phyloP scores from a whole-genome alignment of 2,797 vertebrate species.

The Cyclopterus lumpus region DNA sequence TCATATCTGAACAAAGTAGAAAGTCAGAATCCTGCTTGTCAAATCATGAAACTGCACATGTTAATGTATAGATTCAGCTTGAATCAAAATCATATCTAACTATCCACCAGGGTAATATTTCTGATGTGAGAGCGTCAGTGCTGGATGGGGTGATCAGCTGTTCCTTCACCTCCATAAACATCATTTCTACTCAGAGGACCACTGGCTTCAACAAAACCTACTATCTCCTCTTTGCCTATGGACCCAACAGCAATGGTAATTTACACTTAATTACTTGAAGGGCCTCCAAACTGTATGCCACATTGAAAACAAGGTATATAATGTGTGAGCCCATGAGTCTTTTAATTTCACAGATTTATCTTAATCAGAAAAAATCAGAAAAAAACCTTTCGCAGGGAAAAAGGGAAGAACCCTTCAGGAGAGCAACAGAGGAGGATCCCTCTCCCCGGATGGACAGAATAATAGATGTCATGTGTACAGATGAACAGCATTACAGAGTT shows the following conservation, averaged over 20 bases:
- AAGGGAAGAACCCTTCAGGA: too few species aligned
- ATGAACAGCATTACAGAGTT: too few species aligned
- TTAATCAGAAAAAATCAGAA: too few species aligned
- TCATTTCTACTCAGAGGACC: conserved; percentile 69
- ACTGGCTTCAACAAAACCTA: conserved; percentile 49
- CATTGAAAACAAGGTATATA: neutral
- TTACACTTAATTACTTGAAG: neutral
- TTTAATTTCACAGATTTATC: neutral
- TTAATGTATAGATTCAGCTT: neutral
- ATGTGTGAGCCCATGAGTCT: neutral
- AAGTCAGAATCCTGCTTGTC: neutral
- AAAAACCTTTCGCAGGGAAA: too few species aligned
- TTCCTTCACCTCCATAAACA: conserved; percentile 80
- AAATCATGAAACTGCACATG: neutral
- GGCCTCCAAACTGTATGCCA: neutral
- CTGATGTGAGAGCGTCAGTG: conserved; percentile 53
- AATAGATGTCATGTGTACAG: too few species aligned
- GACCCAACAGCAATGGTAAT: conserved; percentile 76
- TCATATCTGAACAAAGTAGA: neutral
- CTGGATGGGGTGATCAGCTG: conserved; percentile 78
- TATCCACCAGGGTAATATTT: conserved; percentile 76
- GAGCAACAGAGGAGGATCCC: too few species aligned
- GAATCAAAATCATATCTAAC: conserved; percentile 4
- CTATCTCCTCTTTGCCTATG: conserved; percentile 79
- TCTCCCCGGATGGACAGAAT: too few species aligned